A percentile compares a stretch with the other conserved stretches of the same genome.
Conservation (phyloP, 1,140 invertebrate species). For the Dinoponera quadriceps region DNA sequence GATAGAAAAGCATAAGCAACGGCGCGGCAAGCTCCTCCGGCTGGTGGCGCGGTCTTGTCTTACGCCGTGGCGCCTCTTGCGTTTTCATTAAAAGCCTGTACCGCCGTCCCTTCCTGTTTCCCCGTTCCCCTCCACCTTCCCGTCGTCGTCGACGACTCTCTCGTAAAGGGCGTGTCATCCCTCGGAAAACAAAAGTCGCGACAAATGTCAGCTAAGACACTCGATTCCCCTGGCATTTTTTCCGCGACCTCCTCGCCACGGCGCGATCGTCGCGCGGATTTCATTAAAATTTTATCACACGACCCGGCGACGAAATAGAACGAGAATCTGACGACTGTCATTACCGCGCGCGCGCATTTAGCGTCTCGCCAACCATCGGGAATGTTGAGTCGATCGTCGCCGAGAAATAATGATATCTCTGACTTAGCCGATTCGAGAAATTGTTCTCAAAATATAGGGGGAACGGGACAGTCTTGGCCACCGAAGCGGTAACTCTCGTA, state of each 20-base stretch:
- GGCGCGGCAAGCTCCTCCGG: conserved; percentile 32
- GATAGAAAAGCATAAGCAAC: conserved; percentile 42
- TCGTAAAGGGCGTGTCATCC: conserved; percentile 62
- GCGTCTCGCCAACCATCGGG: neutral
- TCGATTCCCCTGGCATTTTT: conserved; percentile 61
- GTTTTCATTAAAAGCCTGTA: conserved; percentile 73
- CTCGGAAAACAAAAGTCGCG: conserved; percentile 64
- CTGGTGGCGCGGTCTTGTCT: conserved; percentile 66
- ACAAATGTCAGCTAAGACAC: conserved; percentile 66
- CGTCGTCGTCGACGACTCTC: neutral
- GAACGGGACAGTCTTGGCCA: too few relatives aligned
- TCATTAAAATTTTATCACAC: conserved; percentile 73
- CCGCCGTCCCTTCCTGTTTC: conserved; percentile 6
- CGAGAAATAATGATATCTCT: neutral
- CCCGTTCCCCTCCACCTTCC: neutral
- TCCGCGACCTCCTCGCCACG: conserved; percentile 22
- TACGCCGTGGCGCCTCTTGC: conserved; percentile 68
- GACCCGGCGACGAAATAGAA: conserved; percentile 27
- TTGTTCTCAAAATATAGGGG: too few relatives aligned
- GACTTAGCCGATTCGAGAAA: too few relatives aligned
- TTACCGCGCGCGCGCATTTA: neutral
- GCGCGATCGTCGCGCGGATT: conserved; percentile 41
- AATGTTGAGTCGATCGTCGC: neutral
- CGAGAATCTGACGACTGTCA: conserved; percentile 29
- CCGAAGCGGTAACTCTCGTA: too few relatives aligned